These are phyloP conservation scores for Todiramphus saurophagus DNA, from an alignment of 2,113 vertebrate species.

Conservation along the genomic window DNA sequence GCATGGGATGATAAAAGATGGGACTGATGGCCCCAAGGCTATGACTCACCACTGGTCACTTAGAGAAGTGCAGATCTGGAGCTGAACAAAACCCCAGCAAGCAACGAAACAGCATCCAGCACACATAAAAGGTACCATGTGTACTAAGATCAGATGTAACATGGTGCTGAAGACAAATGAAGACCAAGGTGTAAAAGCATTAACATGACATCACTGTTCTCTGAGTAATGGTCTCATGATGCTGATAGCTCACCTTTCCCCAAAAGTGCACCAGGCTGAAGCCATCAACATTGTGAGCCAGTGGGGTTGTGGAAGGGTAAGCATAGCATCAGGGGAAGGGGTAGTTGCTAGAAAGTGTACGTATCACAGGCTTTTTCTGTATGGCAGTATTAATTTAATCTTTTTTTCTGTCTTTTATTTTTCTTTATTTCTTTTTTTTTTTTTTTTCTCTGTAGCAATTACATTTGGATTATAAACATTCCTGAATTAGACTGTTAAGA, in stretches of 20 bases:
- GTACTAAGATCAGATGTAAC: neutral
- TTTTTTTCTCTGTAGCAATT: neutral
- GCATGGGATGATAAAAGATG: neutral
- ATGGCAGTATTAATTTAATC: neutral
- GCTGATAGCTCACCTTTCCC: neutral
- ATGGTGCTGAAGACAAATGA: neutral
- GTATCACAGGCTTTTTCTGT: neutral
- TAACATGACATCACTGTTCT: neutral
- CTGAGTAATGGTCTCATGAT: neutral
- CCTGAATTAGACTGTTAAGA: neutral
- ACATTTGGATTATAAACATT: neutral
- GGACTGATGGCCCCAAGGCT: neutral
- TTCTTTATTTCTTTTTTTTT: neutral
- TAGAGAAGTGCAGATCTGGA: neutral
- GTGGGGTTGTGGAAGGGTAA: neutral
- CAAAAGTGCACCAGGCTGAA: neutral
- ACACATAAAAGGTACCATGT: neutral
- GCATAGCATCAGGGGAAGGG: neutral
- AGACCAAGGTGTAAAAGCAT: neutral
- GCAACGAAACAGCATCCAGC: neutral
- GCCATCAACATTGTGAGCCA: neutral
- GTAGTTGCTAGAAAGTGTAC: neutral
- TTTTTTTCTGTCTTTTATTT: neutral
- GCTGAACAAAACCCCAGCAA: neutral
- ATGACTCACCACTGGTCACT: neutral